phyloP scores from a whole-genome alignment of 2,797 vertebrate species.

The Spinibarbus caldwelli region DNA sequence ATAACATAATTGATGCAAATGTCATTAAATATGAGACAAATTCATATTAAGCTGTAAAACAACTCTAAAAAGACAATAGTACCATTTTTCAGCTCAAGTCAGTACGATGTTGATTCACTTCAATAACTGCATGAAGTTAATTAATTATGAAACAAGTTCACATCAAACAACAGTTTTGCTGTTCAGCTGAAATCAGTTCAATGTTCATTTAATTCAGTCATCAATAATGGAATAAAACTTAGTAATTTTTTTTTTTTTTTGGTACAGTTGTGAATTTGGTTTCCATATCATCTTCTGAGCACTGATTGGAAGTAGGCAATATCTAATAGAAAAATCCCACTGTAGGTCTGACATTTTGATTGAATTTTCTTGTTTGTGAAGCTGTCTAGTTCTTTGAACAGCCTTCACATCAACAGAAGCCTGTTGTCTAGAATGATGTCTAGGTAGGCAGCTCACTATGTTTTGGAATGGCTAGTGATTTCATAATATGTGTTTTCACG shows the following conservation, averaged over 20 bases:
- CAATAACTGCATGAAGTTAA: neutral
- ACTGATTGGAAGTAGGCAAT: neutral
- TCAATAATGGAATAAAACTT: neutral
- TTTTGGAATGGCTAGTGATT: neutral
- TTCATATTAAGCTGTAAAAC: neutral
- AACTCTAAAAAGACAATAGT: neutral
- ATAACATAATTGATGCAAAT: neutral
- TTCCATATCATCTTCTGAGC: too few relatives aligned
- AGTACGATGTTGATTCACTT: neutral
- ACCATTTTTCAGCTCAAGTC: neutral
- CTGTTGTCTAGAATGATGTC: neutral
- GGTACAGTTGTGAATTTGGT: neutral
- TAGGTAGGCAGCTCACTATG: conserved; percentile 8
- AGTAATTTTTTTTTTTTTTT: neutral
- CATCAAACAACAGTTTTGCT: neutral
- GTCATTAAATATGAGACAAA: neutral
- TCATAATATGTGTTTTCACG: neutral
- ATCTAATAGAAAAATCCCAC: neutral
- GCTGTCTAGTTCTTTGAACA: neutral
- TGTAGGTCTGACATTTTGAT: neutral
- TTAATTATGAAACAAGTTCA: neutral
- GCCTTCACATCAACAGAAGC: neutral
- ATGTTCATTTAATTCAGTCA: neutral
- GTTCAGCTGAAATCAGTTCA: neutral
- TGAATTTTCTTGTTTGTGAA: neutral